Evolutionary conservation across 2,888 invertebrate genomes (phyloP).

Genomic region (Drosophila pseudotalamancana): DNA sequence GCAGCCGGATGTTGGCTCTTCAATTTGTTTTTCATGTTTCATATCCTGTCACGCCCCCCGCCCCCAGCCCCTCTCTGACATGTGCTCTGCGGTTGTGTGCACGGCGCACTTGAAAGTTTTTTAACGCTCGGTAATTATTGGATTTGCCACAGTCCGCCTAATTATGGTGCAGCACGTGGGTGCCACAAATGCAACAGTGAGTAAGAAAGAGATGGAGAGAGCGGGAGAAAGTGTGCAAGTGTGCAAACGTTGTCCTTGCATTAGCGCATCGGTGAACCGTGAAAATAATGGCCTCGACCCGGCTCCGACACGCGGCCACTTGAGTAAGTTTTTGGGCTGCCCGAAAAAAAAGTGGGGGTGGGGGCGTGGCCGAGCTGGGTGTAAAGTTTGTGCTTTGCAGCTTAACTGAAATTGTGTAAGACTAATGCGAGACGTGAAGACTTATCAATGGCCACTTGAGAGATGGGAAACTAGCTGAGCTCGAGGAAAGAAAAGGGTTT

Average conservation of each 20-base stretch:
- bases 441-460: not conserved
- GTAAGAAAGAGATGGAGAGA: not conserved
- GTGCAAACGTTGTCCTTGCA: conserved; percentile 54
- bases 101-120: conserved; percentile 64
- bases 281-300: conserved; percentile 58
- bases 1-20: conserved; percentile 73
- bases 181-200: conserved; percentile 5
- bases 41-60: conserved; percentile 59
- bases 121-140: conserved; percentile 74
- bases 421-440: conserved; percentile 1
- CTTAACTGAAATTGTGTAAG: conserved; percentile 7
- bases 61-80: conserved; percentile 29
- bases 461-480: not conserved
- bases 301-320: conserved; percentile 44
- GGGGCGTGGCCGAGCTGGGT: not conserved
- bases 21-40: conserved; percentile 79
- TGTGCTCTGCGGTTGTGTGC: conserved; percentile 69
- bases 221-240: conserved; percentile 22
- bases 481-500: not conserved
- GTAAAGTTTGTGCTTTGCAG: conserved; percentile 6
- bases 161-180: conserved; percentile 67
- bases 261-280: conserved; percentile 63
- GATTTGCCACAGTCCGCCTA: conserved; percentile 65
- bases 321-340: conserved; percentile 6
- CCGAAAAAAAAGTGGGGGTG: not conserved